phyloP scores from a whole-genome alignment of 92 coral and sea anemone genomes.

The Zoanthus gigantus region DNA sequence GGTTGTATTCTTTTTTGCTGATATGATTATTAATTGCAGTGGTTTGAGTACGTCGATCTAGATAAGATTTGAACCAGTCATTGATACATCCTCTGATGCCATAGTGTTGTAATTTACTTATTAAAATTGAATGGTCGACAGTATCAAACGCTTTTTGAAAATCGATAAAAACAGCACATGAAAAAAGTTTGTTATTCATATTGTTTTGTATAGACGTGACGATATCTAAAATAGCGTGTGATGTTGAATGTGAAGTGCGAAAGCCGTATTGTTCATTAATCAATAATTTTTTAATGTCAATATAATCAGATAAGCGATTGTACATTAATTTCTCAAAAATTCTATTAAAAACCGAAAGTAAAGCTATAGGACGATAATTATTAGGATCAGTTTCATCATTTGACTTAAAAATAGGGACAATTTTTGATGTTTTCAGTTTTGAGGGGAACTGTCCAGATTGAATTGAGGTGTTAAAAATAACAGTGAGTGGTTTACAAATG shows the following conservation, averaged over 20 bases:
- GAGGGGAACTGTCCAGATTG: conserved; percentile 11
- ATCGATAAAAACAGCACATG: conserved; percentile 36
- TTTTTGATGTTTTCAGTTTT: conserved; percentile 26
- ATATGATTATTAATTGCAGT: conserved; percentile 32
- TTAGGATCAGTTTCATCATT: conserved; percentile 36
- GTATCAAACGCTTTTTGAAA: conserved; percentile 10
- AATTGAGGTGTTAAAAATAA: conserved; percentile 23
- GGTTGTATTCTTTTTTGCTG: conserved; percentile 33
- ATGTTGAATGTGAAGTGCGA: conserved; percentile 35
- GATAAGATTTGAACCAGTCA: conserved; percentile 28
- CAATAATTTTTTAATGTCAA: conserved; percentile 17
- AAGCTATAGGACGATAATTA: conserved; percentile 33
- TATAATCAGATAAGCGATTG: conserved; percentile 23
- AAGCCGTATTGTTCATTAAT: conserved; percentile 36
- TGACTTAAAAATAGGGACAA: conserved; percentile 12
- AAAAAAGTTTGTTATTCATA: conserved; percentile 27
- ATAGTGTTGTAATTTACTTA: conserved; percentile 16
- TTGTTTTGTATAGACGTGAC: conserved; percentile 19
- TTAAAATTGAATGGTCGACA: conserved; percentile 21
- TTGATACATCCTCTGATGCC: conserved; percentile 20
- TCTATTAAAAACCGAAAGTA: conserved; percentile 26
- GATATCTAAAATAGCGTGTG: conserved; percentile 25
- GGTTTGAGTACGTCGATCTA: conserved; percentile 36
- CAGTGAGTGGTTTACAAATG: conserved; percentile 1
- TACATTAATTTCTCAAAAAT: conserved; percentile 36